A percentile compares a stretch with the other conserved stretches of the same genome.
Conservation (phyloP, 2,797 vertebrate genomes). For the Oreochromis mossambicus region DNA sequence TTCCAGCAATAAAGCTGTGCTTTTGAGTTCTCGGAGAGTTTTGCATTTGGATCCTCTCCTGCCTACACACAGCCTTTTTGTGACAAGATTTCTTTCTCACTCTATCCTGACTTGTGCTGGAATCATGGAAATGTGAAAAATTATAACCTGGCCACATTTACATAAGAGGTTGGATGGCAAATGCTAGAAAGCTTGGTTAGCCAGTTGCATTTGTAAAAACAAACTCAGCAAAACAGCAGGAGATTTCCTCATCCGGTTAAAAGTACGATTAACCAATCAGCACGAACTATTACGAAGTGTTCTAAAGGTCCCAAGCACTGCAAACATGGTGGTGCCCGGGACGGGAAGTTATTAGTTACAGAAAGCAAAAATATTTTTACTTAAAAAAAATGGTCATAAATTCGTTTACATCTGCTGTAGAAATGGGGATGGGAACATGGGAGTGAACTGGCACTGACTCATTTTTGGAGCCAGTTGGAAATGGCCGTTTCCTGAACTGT, state of each 20-base stretch:
- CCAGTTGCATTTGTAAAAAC: background rate
- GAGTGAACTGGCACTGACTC: background rate
- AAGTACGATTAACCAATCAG: background rate
- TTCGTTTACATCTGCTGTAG: background rate
- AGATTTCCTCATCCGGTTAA: background rate
- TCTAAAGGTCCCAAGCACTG: background rate
- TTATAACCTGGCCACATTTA: background rate
- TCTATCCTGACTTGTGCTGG: background rate
- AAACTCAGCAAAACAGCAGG: background rate
- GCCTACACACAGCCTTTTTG: background rate
- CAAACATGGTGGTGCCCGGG: background rate
- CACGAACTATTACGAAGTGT: accelerated
- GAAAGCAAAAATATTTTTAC: background rate
- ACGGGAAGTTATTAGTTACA: background rate
- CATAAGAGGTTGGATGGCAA: background rate
- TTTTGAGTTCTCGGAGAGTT: background rate
- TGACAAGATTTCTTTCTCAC: background rate
- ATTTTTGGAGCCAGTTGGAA: background rate
- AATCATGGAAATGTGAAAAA: background rate
- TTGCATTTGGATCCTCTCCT: background rate
- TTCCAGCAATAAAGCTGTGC: background rate
- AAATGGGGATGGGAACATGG: background rate
- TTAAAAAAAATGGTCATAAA: background rate
- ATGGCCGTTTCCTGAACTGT: background rate
- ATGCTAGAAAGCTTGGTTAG: background rate